Conservation (phyloP, 2,888 invertebrate species). For the Anarsia innoxiella region DNA sequence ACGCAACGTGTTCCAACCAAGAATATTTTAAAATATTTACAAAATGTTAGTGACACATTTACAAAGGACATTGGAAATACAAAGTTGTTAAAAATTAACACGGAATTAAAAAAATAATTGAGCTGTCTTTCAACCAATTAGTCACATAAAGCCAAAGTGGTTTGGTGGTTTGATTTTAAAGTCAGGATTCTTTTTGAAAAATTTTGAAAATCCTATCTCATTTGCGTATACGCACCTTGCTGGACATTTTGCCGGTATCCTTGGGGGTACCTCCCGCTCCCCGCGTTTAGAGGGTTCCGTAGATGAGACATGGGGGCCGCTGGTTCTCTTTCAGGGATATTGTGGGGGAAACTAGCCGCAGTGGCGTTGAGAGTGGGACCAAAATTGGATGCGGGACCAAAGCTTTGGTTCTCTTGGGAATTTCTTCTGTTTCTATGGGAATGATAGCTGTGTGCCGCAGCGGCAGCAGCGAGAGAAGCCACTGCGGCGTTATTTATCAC, state of each 20-base stretch:
- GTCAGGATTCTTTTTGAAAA: no score
- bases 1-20: conserved; percentile 19
- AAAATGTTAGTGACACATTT: conserved; percentile 52
- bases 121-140: conserved; percentile 66
- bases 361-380: conserved; percentile 66
- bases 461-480: conserved; percentile 66
- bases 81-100: not conserved
- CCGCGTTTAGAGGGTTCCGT: conserved; percentile 57
- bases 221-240: conserved; percentile 68
- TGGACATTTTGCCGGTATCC: conserved; percentile 67
- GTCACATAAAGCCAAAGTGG: conserved; percentile 62
- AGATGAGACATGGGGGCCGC: conserved; percentile 68
- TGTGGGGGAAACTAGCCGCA: conserved; percentile 55
- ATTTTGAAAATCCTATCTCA: conserved; percentile 55
- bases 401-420: conserved; percentile 64
- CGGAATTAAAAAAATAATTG: conserved; percentile 33
- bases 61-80: conserved; percentile 27
- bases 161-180: conserved; percentile 51
- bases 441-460: conserved; percentile 68
- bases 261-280: conserved; percentile 63
- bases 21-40: conserved; percentile 4
- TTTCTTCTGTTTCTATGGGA: conserved; percentile 63
- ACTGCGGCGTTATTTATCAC: conserved; percentile 71
- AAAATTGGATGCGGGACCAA: conserved; percentile 52
- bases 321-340: conserved; percentile 57